Conservation (phyloP, 37 sponge, comb jelly and placozoan genomes). For the Agelas oroides region DNA sequence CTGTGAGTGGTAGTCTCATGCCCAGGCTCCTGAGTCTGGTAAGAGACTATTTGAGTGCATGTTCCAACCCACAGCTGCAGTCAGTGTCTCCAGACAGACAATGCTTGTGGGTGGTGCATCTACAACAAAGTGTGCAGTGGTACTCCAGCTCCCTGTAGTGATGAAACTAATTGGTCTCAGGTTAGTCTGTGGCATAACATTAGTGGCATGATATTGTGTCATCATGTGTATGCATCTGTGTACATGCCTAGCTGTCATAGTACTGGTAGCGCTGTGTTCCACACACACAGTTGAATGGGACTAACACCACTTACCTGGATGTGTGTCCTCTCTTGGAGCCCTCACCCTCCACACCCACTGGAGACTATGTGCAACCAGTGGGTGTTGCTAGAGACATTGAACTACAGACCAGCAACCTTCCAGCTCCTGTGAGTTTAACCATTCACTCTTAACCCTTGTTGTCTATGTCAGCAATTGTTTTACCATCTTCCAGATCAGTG, state of each 20-base stretch:
- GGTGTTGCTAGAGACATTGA: not conserved
- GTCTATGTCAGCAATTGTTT: no score
- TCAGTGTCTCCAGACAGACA: slow-evolving; percentile 37
- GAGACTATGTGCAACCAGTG: slow-evolving; percentile 43
- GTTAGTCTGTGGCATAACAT: no score
- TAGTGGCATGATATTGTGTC: no score
- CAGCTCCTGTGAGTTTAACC: slow-evolving; percentile 6
- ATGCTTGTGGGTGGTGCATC: slow-evolving; percentile 43
- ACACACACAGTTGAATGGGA: no score
- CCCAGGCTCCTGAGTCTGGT: not conserved
- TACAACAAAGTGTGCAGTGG: slow-evolving; percentile 31
- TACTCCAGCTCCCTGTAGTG: not conserved
- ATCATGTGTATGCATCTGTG: no score
- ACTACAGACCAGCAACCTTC: slow-evolving; percentile 54
- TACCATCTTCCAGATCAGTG: slow-evolving; percentile 19
- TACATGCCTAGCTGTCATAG: no score
- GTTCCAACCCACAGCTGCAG: slow-evolving; percentile 25
- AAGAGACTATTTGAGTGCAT: not conserved
- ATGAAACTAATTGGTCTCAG: not conserved
- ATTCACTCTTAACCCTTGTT: no score
- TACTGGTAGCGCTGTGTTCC: no score
- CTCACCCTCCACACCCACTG: not conserved
- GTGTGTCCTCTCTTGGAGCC: slow-evolving; percentile 48
- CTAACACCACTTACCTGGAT: slow-evolving; percentile 11
- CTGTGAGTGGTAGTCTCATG: not conserved